phyloP scores from a whole-genome alignment of 2,113 vertebrate genomes.

The Xyliphius kryptos region DNA sequence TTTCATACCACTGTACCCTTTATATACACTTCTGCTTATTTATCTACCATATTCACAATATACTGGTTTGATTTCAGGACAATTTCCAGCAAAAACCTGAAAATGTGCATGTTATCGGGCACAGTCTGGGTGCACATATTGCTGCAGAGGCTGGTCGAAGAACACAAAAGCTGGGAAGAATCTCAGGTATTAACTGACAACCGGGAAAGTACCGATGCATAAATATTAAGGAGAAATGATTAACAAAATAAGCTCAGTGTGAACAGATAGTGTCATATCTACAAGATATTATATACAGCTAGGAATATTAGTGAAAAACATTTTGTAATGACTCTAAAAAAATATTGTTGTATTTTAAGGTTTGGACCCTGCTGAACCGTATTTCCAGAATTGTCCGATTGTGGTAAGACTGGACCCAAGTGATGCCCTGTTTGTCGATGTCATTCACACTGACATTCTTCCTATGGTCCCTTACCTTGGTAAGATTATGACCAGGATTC shows the following conservation, averaged over 20 bases:
- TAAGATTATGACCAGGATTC: no score
- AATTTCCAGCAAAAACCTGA: constrained; percentile 57
- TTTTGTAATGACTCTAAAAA: not conserved
- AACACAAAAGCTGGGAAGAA: constrained; percentile 60
- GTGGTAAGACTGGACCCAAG: constrained; percentile 69
- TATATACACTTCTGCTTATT: no score
- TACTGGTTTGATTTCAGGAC: constrained; percentile 50
- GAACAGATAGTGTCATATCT: not conserved
- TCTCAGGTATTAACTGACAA: constrained; percentile 71
- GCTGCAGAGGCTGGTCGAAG: constrained; percentile 69
- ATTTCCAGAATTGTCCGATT: constrained; percentile 66
- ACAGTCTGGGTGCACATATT: constrained; percentile 76
- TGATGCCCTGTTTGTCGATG: constrained; percentile 76
- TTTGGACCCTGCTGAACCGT: constrained; percentile 79
- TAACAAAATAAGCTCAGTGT: not conserved
- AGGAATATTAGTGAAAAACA: no score
- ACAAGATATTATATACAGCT: no score
- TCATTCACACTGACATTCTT: constrained; percentile 78
- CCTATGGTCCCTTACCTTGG: constrained; percentile 71
- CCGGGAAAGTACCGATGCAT: not conserved
- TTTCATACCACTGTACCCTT: no score
- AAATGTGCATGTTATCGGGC: constrained; percentile 73
- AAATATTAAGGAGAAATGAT: not conserved
- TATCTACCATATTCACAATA: no score
- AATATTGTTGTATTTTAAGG: constrained; percentile 57